Evolutionary conservation across 2,888 invertebrate species (phyloP).

Genomic region (Ephialtes manifestator): DNA sequence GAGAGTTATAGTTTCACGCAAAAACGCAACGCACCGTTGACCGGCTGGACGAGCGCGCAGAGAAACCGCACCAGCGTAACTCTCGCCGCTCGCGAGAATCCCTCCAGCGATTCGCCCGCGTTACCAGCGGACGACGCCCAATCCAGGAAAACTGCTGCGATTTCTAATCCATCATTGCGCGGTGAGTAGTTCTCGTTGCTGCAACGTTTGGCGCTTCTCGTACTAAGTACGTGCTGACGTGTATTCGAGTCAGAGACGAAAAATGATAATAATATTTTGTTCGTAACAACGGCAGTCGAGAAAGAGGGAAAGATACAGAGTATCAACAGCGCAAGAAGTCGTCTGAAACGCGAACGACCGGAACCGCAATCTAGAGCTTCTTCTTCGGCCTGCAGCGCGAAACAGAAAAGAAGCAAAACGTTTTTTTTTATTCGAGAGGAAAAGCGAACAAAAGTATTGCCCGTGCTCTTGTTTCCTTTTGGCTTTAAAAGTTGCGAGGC

Average conservation of each 20-base stretch:
- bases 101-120: slow-evolving; percentile 23
- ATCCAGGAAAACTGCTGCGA: slow-evolving; percentile 79
- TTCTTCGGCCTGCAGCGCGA: slow-evolving; percentile 30
- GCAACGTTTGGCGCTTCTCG: neutral
- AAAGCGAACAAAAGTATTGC: slow-evolving; percentile 52
- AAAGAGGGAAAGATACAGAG: neutral
- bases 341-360: slow-evolving; percentile 62
- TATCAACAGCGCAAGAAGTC: slow-evolving; percentile 12
- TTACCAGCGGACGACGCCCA: slow-evolving; percentile 74
- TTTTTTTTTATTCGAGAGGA: slow-evolving; percentile 59
- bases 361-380: slow-evolving; percentile 60
- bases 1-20: slow-evolving; percentile 67
- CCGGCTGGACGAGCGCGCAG: slow-evolving; percentile 73
- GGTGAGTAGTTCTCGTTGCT: slow-evolving; percentile 5
- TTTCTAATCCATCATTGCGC: slow-evolving; percentile 78
- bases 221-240: neutral
- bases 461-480: slow-evolving; percentile 34
- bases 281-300: slow-evolving; percentile 14
- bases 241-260: neutral
- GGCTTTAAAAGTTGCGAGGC: slow-evolving; percentile 23
- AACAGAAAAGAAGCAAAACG: neutral
- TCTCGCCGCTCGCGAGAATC: slow-evolving; percentile 74
- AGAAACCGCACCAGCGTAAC: slow-evolving; percentile 71
- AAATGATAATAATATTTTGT: slow-evolving; percentile 26
- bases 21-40: slow-evolving; percentile 70